Evolutionary conservation across 1,140 invertebrate genomes (phyloP).

Genomic region (Cyclargus thomasi): DNA sequence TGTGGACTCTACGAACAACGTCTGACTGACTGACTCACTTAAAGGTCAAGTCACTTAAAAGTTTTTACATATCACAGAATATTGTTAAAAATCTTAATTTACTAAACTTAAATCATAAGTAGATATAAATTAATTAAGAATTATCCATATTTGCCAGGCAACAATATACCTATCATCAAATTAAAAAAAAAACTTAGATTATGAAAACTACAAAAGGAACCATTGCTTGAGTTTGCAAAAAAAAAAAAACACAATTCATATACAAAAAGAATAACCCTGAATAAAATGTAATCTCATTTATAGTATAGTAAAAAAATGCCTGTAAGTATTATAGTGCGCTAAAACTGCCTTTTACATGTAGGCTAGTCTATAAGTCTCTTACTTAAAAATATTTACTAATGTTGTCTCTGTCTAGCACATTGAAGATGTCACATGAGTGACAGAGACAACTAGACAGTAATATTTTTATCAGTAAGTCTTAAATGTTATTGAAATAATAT

Average conservation of each 20-base stretch:
- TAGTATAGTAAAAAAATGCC: not conserved
- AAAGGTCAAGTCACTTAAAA: too few relatives aligned
- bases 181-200: not conserved
- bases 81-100: too few relatives aligned
- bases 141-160: not conserved
- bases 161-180: not conserved
- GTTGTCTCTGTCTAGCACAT: too few relatives aligned
- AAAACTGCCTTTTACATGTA: not conserved
- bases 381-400: too few relatives aligned
- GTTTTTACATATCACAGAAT: too few relatives aligned
- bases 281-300: not conserved
- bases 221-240: not conserved
- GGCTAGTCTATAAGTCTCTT: conserved; percentile 2
- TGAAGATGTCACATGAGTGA: too few relatives aligned
- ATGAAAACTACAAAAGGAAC: not conserved
- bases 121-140: not conserved
- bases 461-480: too few relatives aligned
- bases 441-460: too few relatives aligned
- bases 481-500: not conserved
- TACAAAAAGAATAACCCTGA: not conserved
- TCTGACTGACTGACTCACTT: too few relatives aligned
- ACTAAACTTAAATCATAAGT: too few relatives aligned
- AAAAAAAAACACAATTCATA: not conserved
- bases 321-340: not conserved
- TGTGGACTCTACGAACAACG: too few relatives aligned